A percentile compares a stretch with the other conserved stretches of the same genome.
Conservation (phyloP, 2,888 invertebrate genomes). For the Druceiella hillmani region DNA sequence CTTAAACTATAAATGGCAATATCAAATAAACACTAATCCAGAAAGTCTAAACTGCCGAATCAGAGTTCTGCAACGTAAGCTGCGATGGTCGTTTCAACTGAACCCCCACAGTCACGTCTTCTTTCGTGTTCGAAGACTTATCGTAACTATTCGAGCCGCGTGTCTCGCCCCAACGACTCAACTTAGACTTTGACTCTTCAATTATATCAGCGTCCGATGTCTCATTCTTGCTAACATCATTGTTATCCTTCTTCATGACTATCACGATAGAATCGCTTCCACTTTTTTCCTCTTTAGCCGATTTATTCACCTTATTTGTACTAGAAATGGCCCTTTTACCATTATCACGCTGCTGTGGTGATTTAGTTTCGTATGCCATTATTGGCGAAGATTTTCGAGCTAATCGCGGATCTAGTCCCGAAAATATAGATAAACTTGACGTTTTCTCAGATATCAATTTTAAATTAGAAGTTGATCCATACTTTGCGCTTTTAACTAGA, state of each 20-base stretch:
- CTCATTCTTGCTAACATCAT: too few species aligned
- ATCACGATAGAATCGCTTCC: too few species aligned
- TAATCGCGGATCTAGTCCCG: too few species aligned
- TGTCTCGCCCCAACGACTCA: conserved; percentile 47
- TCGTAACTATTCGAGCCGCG: conserved; percentile 50
- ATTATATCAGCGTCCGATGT: too few species aligned
- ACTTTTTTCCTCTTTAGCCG: too few species aligned
- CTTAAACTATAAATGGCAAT: too few species aligned
- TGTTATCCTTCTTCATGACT: too few species aligned
- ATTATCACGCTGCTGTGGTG: background rate
- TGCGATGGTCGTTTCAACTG: conserved; percentile 32
- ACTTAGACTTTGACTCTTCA: conserved; percentile 24
- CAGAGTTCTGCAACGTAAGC: conserved; percentile 28
- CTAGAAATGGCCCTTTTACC: conserved; percentile 17
- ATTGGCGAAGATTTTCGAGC: too few species aligned
- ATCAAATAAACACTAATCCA: too few species aligned
- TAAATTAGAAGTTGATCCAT: conserved; percentile 41
- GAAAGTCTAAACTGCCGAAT: conserved; percentile 32
- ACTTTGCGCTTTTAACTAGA: conserved; percentile 32
- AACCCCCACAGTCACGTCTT: conserved; percentile 41
- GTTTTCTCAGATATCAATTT: conserved; percentile 43
- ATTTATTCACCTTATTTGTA: too few species aligned
- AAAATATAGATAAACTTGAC: conserved; percentile 43
- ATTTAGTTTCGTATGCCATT: conserved; percentile 36
- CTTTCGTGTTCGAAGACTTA: conserved; percentile 31